phyloP scores from a whole-genome alignment of 2,797 vertebrate genomes.

The Cyclura pinguis region DNA sequence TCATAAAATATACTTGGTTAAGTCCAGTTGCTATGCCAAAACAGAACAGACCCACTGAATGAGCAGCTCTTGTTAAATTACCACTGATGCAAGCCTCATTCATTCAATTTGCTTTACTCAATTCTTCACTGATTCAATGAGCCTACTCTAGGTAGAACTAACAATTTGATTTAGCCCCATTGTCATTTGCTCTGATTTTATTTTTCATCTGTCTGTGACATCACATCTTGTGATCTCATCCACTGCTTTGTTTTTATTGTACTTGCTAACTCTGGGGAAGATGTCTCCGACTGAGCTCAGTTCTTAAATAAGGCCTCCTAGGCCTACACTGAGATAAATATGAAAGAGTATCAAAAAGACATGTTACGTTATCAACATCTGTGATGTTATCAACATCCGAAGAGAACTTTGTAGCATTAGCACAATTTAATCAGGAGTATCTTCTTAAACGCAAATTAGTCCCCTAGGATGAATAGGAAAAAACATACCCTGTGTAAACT shows the following conservation, averaged over 20 bases:
- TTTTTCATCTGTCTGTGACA: not conserved
- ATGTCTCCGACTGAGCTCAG: not conserved
- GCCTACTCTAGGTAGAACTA: too few relatives aligned
- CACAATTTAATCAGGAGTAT: constrained; percentile 19
- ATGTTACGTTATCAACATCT: not conserved
- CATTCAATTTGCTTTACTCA: too few relatives aligned
- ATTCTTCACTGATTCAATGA: too few relatives aligned
- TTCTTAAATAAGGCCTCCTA: fast-evolving
- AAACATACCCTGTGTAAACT: constrained; percentile 18
- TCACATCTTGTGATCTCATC: not conserved
- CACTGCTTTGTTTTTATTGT: constrained; percentile 8
- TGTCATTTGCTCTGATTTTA: too few relatives aligned
- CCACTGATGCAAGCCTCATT: too few relatives aligned
- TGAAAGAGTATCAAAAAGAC: constrained; percentile 18
- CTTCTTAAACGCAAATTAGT: constrained; percentile 16
- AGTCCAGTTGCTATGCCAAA: too few relatives aligned
- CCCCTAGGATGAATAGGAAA: not conserved
- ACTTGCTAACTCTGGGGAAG: not conserved
- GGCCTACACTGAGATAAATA: constrained; percentile 20
- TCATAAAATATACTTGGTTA: too few relatives aligned
- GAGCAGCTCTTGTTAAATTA: too few relatives aligned
- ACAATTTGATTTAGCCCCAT: too few relatives aligned
- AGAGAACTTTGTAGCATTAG: constrained; percentile 3
- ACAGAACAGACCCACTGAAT: too few relatives aligned
- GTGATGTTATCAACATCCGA: not conserved